Evolutionary conservation across 2,113 vertebrate species (phyloP).

Genomic region (Dromas ardeola): DNA sequence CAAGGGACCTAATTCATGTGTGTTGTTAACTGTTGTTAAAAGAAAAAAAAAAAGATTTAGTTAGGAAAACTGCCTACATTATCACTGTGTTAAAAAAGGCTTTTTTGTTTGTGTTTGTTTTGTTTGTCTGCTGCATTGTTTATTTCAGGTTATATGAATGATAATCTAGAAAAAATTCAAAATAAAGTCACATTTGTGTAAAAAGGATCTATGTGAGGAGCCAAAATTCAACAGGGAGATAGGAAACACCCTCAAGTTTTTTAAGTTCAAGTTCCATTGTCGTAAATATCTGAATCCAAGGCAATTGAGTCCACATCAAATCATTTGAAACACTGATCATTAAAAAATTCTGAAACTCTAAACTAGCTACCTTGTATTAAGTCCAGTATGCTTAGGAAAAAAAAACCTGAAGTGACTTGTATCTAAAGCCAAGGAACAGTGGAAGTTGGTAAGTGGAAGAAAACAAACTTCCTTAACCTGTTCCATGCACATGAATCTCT

Average conservation of each 20-base stretch:
- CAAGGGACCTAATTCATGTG: slow-evolving; percentile 88
- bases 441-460: neutral
- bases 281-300: neutral
- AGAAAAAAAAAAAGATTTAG: neutral
- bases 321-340: neutral
- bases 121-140: neutral
- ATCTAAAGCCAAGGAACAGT: neutral
- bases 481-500: neutral
- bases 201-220: neutral
- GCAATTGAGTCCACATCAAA: neutral
- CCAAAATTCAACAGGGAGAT: neutral
- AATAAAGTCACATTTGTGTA: neutral
- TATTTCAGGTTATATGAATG: neutral
- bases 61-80: neutral
- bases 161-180: neutral
- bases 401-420: neutral
- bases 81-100: neutral
- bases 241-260: neutral
- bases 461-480: neutral
- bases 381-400: neutral
- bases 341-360: neutral
- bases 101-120: neutral
- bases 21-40: slow-evolving; percentile 88
- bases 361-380: neutral
- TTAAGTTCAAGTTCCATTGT: neutral